Conservation (phyloP, 2,113 vertebrate species). For the Lagopus leucura region DNA sequence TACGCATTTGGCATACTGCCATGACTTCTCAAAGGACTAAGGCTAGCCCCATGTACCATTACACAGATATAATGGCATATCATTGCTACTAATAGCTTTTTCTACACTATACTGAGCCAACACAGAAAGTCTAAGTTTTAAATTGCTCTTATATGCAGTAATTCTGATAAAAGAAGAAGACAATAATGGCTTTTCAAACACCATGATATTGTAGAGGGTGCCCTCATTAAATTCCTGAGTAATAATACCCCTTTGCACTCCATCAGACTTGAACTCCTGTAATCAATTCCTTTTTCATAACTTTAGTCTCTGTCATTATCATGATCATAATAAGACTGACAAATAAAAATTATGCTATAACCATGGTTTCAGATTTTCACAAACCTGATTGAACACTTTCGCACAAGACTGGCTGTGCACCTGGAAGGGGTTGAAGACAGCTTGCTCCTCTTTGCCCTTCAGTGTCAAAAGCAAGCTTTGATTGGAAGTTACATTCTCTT, state of each 20-base stretch:
- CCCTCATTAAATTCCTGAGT: background rate
- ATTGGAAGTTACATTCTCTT: constrained; percentile 32
- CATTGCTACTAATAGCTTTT: background rate
- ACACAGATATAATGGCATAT: background rate
- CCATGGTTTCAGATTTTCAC: constrained; percentile 51
- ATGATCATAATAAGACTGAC: background rate
- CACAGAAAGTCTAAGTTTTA: background rate
- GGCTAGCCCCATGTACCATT: background rate
- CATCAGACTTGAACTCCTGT: background rate
- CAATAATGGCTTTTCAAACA: background rate
- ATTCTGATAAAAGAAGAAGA: background rate
- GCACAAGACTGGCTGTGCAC: constrained; percentile 81
- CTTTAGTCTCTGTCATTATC: background rate
- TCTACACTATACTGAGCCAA: background rate
- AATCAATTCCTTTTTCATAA: background rate
- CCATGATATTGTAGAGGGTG: background rate
- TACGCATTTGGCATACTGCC: background rate
- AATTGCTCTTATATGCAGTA: background rate
- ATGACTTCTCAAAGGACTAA: background rate
- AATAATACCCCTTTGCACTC: background rate
- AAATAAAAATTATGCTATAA: background rate
- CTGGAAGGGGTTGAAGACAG: constrained; percentile 85
- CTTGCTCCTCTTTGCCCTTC: constrained; percentile 27
- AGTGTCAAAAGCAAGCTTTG: constrained; percentile 68
- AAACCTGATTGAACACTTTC: constrained; percentile 87